Base-by-base conservation (phyloP, 2,888 invertebrate genomes). In the Alloplasta piceator region DNA sequence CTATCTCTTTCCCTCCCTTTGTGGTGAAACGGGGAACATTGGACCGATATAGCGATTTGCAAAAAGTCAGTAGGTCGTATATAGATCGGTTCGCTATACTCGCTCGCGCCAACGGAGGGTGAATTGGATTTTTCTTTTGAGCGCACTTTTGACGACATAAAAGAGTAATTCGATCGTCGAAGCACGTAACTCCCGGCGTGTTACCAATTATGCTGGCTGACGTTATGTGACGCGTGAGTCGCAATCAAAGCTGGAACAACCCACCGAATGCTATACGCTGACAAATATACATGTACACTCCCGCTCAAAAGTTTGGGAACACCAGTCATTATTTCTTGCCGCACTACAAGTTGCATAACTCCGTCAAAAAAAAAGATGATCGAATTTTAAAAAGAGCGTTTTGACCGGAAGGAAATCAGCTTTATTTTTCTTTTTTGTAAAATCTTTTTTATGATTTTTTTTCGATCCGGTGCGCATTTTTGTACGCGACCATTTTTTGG, bases 151-250 rank as follows among this genome's bases (percentile, higher is more conserved):
- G 76, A 78, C 52, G 78, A 81, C 14, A 14, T 68, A 60, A 81
- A 81, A 81, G 60, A 55, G 81, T 78, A 67, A 81, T 81, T 81
- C 60, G 71, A 71, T 70, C 74, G 71, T 71, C 66, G 68, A 60
- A 50, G 71, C 81, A 81, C 78, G 81, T 81, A 78, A 78, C 74
- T 26, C 26, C 41, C 64, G 43, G 61, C 71, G 66, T 55, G 74
- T 71, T 56, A 78, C 66, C 81, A 74, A 78, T 81, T 81, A 78
- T 75, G 43, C 60, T 43, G 26, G 66, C 61, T 26, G 55, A 71
- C 56, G 71, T 43, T 78, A 78, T 74, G 78, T 78, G 78, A 81
- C 81, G 66, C 71, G 56, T 66, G 78, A 26, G 26, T 1, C 75
- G 58, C 71, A 74, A 81, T 78, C 74, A 67, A 71, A 66, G 60